Evolutionary conservation across 2,797 vertebrate species (phyloP), one percentile per base, ranked within the genome.

Genomic region (Calcarius lapponicus): DNA sequence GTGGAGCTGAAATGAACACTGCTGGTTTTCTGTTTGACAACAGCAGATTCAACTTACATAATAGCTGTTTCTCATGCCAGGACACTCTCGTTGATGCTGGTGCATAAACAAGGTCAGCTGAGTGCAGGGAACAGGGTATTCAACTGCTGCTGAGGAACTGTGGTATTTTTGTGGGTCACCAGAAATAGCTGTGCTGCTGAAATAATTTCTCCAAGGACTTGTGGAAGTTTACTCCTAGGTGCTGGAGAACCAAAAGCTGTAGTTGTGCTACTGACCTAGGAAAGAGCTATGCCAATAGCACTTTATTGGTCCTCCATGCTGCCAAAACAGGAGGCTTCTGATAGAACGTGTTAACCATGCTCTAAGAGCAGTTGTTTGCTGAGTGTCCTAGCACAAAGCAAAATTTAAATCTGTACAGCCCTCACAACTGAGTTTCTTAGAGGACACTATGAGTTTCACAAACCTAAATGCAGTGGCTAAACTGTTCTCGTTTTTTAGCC

Each of bases 61-160:
- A 96, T 92, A 82, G 80, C 80, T 47, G 51, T 51, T 95, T 29
- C 90, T 92, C 53, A 48, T 92, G 96, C 96, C 95, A 94, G 61
- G 90, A 42, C 38, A 17, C 67, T 90, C 75, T 88, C 0, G 16
- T 47, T 76, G 90, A 24, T 92, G 90, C 91, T 90, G 78, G 56
- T 88, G 88, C 83, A 95, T 87, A 92, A 97, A 94, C 92, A 95
- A 92, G 95, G 95, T 96, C 95, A 97, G 91, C 94, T 94, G 94
- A 95, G 94, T 92, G 24, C 95, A 95, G 64, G 87, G 95, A 94
- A 72, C 92, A 84, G 94, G 42, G 71, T 88, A 93, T 95, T 95
- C 94, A 87, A 0, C 78, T 92, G 67, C 95, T 95, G 60, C 95
- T 80, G 80, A 95, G 83, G 86, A 95, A 32, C 86, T 7, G 7